These are phyloP conservation scores for Elymnias hypermnestra DNA, from an alignment of 1,140 invertebrate species.

Conservation along the genomic window DNA sequence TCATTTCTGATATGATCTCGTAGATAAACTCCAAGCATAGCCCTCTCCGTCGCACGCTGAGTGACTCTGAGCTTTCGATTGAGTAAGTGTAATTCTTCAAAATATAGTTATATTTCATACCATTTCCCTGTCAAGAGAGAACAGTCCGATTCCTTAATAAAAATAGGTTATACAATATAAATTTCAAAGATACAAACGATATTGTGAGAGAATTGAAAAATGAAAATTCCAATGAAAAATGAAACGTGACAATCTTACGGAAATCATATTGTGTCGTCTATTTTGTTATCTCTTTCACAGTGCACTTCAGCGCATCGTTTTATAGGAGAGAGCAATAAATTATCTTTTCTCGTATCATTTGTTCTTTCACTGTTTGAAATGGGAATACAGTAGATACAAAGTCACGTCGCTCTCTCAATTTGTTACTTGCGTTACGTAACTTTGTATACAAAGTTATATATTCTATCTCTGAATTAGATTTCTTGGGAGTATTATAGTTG, in stretches of 20 bases:
- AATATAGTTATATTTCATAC: no score
- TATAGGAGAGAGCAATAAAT: slow-evolving; percentile 11
- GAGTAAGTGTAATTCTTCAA: no score
- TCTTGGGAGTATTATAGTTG: no score
- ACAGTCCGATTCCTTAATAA: no score
- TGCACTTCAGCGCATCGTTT: slow-evolving; percentile 2
- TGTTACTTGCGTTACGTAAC: slow-evolving; percentile 8
- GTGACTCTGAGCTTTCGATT: no score
- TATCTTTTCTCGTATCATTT: slow-evolving; percentile 14
- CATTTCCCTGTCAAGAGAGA: no score
- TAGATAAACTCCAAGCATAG: no score
- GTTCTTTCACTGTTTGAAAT: slow-evolving; percentile 1
- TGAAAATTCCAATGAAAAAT: neutral
- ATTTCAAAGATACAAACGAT: no score
- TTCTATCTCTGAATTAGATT: no score
- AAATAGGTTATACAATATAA: no score
- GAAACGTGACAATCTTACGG: neutral
- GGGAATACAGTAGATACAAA: slow-evolving; percentile 1
- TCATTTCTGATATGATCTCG: no score
- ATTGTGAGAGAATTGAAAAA: neutral
- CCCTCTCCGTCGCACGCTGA: no score
- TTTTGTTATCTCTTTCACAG: neutral
- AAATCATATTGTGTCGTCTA: neutral
- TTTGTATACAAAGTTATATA: slow-evolving; percentile 10
- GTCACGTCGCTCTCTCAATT: slow-evolving; percentile 14